Base-by-base conservation (phyloP, 2,797 vertebrate genomes). In the Acanthiza pusilla region DNA sequence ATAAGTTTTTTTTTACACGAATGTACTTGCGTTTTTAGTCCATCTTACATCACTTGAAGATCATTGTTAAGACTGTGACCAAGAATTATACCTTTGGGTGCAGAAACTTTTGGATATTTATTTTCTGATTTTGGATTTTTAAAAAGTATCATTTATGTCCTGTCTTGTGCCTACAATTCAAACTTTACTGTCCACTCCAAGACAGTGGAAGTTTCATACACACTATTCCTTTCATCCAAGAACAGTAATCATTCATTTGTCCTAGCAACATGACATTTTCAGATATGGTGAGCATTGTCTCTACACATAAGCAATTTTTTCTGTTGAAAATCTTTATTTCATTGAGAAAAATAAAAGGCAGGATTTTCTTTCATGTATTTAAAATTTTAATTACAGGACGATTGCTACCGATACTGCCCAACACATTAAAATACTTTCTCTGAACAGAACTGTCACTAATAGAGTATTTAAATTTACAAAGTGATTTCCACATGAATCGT, bases 381-480 rank as follows among this genome's bases (percentile, higher is more conserved):
- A 78, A 94, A 86, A 62, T 8, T 38, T 81, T 19, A 66, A 60
- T 62, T 92, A 54, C 26, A 71, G 34, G 18, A 76, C 22, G 29
- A 88, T 11, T 4, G 2, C 40, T 89, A 71, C 5, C 47, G 34
- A 38, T 77, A 77, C 54, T 73, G 36, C 48, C 60, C 61, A 45
- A 84, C 14, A 70, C 5, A 7, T 62, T 88, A 51, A 91, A 92
- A 72, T 29, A 51, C 47, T 81, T 78, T 26, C 34, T 72, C 29
- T 72, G 76, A 89, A 89, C 26, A 91, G 57, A 83, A 86, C 47
- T 94, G 83, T 75, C 83, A 78, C 43, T 85, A 85, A 63, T 50
- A 85, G 22, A 81, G 16, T 90, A 88, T 94, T 94, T 93, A 93
- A 79, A 90, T 86, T 88, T 94, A 91, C 63, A 55, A 93, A 91